Evolutionary conservation across 2,888 invertebrate species (phyloP), one percentile per base, ranked within the genome.

Genomic region (Pherbina coryleti): DNA sequence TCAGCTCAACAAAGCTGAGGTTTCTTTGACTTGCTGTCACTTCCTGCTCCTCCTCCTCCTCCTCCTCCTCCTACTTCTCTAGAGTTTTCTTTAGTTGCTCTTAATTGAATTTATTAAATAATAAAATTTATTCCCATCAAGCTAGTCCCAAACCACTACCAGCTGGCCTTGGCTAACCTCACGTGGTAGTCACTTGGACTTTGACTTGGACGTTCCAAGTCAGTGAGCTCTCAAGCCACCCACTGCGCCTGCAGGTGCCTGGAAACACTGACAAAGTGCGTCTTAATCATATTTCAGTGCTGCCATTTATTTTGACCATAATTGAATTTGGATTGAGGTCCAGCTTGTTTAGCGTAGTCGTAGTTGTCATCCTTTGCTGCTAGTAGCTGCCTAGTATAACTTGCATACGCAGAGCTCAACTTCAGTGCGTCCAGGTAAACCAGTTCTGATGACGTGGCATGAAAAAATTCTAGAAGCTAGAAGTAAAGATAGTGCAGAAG

Each of bases 81-180:
- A 19, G 3, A 17, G n/a, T 5, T 71, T 34, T 19, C 28, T 71
- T 67, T 37, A 37, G 7, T 34, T n/a, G 44, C 4, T 53, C 69
- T 22, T 72, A 72, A 72, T 37, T 72, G 60, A 72, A 72, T 72
- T 31, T 57, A 72, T 60, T 72, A 57, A 57, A 72, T 57, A 72
- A 72, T 72, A 72, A 55, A 57, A 37, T 34, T 57, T 28, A 28
- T 14, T 14, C 28, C 60, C 22, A 22, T 25, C 4, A 3, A 60
- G 44, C 44, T 44, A 28, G 11, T 60, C 57, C 57, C 57, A 57
- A 9, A n/a, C 57, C 25, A 3, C 3, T 28, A 25, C 28, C 57
- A 25, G 44, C 11, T 14, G 11, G 44, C 25, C 28, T 60, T 60
- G 57, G 25, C 25, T 60, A 60, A 60, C 57, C 57, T 60, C 11